Base-by-base conservation (phyloP, 2,888 invertebrate genomes). In the Fragum whitleyi region DNA sequence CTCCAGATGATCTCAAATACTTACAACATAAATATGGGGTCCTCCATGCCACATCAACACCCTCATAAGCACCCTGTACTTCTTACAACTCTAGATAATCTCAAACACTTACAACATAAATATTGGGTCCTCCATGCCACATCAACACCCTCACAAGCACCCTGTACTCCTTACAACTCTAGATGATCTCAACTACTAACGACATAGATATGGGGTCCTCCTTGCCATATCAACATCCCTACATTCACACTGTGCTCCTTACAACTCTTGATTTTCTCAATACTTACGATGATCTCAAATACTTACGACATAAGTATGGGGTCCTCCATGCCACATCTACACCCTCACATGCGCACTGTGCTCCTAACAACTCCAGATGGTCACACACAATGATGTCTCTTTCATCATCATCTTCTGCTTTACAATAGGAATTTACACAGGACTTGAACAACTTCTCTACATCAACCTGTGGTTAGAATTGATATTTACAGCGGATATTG, bases 231-330 rank as follows among this genome's bases (percentile, higher is more conserved):
- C 32, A 6, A 36, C 32, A 36, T 9, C 3, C 32, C 9, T 9
- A 36, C 3, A 9, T 9, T 3, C 9, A 36, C 32, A 36, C 32
- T 36, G 32, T 36, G 32, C 32, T 6, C 32, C 32, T 36, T 6
- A 36, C 32, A 36, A 9, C 32, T 36, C 32, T 9, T 6, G 9
- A 36, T 6, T 3, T 6, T 36, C 32, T 6, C 3, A 36, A 36
- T 36, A 36, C 3, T 6, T 36, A 9, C 5, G 51, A 21, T 51
- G 21, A 7, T 5, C 3, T 7, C 3, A 5, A 51, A n/a, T 16
- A 81, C 87, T 75, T 75, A 87, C 87, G 85, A 42, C 87, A 87
- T 6, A 84, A 57, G 36, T 79, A 70, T 19, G 72, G 73, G n/a
- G 77, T 75, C 55, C 87, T 78, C 87, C 87, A 87, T 28, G 82